Evolutionary conservation across 1,140 invertebrate genomes (phyloP), one percentile per base, ranked within the genome.

Genomic region (Lethocerus indicus): DNA sequence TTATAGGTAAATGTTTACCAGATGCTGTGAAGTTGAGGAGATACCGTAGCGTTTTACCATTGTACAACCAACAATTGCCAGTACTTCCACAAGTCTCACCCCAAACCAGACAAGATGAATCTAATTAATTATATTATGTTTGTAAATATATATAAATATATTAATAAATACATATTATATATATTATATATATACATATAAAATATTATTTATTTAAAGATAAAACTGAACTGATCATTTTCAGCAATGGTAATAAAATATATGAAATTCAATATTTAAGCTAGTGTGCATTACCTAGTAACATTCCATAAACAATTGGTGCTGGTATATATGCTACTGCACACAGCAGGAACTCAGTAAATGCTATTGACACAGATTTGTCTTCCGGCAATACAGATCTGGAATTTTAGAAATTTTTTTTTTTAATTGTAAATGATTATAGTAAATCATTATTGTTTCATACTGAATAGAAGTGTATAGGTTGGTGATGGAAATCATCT

Each of bases 21-120:
- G 53, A 44, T 28, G 53, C 14, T 24, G 50, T 55, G 23, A 55
- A 49, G 39, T 57, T 64, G 16, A 62, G 54, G 14, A 44, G 39
- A 49, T 60, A 62, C 40, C 61, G 40, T 7, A 63, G 47, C 21
- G 49, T 54, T 42, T 57, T 39, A 14, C 55, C 61, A 44, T 60
- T 55, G 36, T 64, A 64, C 1, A 64, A 28, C 61, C 60, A 62
- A 49, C 62, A 64, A 42, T 64, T 64, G 12, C 62, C 62, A 36
- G 41, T 49, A 40, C 50, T 47, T 25, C 61, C 61, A 53, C 62
- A 64, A 18, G 57, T 60, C 14, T 55, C 44, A 24, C 60, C 62
- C 62, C 62, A 64, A 4, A 63, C 57, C 16, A 59, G 32, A 44
- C 62, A 64, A 0, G 55, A 48, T 1, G 49, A 50, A 54, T 64